phyloP scores from a whole-genome alignment of 2,888 invertebrate genomes.

The Stenchaetothrips biformis region DNA sequence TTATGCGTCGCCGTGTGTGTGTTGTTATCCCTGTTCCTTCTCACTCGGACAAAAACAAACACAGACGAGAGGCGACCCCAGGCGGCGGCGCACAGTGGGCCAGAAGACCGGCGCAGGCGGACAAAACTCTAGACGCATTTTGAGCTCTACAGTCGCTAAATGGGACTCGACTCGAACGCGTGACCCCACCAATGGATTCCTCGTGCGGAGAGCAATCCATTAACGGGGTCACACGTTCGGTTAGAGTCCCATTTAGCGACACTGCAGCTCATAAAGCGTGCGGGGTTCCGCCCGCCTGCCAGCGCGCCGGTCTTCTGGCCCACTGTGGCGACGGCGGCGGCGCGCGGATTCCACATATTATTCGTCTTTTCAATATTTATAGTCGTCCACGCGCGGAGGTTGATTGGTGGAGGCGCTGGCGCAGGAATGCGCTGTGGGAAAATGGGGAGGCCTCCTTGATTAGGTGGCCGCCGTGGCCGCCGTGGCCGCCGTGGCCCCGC shows the following conservation, averaged over 20 bases:
- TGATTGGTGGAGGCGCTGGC: not conserved
- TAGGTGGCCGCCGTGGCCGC: not conserved
- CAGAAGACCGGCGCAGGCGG: too few relatives aligned
- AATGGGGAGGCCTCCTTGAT: not conserved
- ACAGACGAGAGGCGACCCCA: not conserved
- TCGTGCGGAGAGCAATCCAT: too few relatives aligned
- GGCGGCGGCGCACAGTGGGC: too few relatives aligned
- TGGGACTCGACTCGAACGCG: too few relatives aligned
- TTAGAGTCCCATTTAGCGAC: too few relatives aligned
- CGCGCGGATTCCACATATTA: not conserved
- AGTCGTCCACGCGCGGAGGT: not conserved
- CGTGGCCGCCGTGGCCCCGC: not conserved
- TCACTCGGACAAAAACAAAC: not conserved
- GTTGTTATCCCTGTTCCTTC: not conserved
- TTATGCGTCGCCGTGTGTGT: constrained; percentile 4
- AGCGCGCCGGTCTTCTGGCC: too few relatives aligned
- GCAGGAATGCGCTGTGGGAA: not conserved
- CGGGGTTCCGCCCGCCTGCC: too few relatives aligned
- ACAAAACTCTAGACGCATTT: too few relatives aligned
- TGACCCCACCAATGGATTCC: too few relatives aligned
- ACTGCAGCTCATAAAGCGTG: too few relatives aligned
- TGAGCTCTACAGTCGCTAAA: too few relatives aligned
- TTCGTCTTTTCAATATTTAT: constrained; percentile 19
- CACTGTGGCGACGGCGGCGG: not conserved
- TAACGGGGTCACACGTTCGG: too few relatives aligned